These are phyloP conservation scores for Ammospiza nelsoni DNA, from an alignment of 2,113 vertebrate genomes.

Conservation along the genomic window DNA sequence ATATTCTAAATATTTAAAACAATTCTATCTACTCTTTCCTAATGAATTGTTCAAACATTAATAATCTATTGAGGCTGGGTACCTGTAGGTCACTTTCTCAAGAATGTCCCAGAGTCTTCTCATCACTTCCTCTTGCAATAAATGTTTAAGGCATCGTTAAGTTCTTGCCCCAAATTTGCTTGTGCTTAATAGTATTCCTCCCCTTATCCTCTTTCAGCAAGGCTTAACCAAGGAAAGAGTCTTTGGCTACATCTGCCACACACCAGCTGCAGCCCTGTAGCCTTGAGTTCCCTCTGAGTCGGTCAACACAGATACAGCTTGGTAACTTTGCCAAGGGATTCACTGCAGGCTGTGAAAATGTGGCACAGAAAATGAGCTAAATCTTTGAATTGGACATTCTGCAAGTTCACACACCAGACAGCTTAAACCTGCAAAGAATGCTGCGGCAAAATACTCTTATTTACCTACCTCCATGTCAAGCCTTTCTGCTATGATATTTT, in stretches of 20 bases:
- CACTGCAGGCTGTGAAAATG: not conserved
- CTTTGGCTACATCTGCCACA: not conserved
- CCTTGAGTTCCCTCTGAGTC: not conserved
- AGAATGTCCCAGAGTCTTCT: not conserved
- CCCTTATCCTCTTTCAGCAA: not conserved
- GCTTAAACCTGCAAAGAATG: not conserved
- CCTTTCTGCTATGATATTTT: not conserved
- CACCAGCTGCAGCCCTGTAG: not conserved
- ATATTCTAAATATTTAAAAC: not conserved
- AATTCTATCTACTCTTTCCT: not conserved
- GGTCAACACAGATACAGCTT: not conserved
- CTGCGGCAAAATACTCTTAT: not conserved
- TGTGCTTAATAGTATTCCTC: not conserved
- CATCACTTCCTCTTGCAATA: not conserved
- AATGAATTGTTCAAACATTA: not conserved
- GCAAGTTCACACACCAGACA: not conserved
- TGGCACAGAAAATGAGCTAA: not conserved
- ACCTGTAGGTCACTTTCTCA: not conserved
- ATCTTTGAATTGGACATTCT: not conserved
- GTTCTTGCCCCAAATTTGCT: not conserved
- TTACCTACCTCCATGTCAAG: not conserved
- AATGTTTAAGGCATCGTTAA: not conserved
- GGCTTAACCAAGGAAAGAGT: not conserved
- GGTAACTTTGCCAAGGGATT: not conserved
- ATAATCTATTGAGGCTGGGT: not conserved